These are phyloP conservation scores for Elegia similella DNA, from an alignment of 2,888 invertebrate species.

Conservation along the genomic window DNA sequence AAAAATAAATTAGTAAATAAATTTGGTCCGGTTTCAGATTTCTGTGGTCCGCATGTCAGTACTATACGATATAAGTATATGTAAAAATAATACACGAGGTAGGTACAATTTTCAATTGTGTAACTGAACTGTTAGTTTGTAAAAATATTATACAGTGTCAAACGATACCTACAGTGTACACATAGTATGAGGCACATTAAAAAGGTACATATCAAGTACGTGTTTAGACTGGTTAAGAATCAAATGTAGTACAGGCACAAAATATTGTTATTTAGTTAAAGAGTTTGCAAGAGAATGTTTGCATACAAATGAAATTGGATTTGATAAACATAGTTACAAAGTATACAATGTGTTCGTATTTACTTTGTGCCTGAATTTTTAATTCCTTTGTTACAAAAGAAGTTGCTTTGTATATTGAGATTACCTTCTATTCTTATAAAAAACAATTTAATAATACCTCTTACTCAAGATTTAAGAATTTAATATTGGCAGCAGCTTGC, in stretches of 20 bases:
- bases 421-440: constrained; percentile 14
- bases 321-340: neutral
- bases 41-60: no score
- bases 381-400: constrained; percentile 1
- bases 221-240: neutral
- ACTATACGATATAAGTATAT: no score
- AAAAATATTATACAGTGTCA: no score
- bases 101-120: no score
- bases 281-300: neutral
- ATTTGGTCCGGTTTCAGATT: no score
- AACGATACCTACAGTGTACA: no score
- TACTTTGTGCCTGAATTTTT: neutral
- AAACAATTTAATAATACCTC: constrained; percentile 48
- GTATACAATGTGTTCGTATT: constrained; percentile 2
- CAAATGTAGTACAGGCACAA: neutral
- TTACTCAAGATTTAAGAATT: constrained; percentile 60
- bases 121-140: no score
- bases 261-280: neutral
- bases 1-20: no score
- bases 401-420: constrained; percentile 20
- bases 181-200: no score
- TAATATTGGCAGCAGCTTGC: constrained; percentile 71
- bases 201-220: no score
- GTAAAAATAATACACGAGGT: no score
- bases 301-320: neutral